phyloP scores from a whole-genome alignment of 1,140 invertebrate species.

The Hormaphis cornu region DNA sequence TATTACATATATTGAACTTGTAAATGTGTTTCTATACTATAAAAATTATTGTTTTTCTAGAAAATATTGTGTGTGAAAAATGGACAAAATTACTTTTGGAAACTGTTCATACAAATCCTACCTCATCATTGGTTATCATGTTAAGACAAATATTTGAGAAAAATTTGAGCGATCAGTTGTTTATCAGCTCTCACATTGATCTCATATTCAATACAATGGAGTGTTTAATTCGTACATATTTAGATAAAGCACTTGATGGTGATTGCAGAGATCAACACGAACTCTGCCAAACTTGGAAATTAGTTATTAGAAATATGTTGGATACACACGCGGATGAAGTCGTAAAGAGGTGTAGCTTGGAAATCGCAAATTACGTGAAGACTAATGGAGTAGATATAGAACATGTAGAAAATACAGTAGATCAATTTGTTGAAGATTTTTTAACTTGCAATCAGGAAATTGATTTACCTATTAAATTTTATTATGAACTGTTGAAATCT shows the following conservation, averaged over 20 bases:
- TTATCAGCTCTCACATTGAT: neutral
- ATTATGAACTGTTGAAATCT: neutral
- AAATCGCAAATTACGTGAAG: neutral
- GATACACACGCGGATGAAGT: neutral
- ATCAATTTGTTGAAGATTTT: slow-evolving; percentile 21
- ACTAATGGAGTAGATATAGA: neutral
- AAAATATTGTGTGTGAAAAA: neutral
- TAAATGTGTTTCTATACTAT: neutral
- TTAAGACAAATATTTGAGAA: slow-evolving; percentile 27
- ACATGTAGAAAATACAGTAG: slow-evolving; percentile 21
- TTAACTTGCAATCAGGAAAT: neutral
- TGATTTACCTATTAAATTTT: neutral
- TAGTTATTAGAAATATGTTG: slow-evolving; percentile 7
- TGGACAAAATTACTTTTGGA: slow-evolving; percentile 21
- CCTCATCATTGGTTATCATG: neutral
- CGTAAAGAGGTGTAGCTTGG: neutral
- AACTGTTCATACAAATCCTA: slow-evolving; percentile 6
- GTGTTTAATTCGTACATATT: slow-evolving; percentile 7
- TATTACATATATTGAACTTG: neutral
- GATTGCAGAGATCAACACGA: slow-evolving; percentile 6
- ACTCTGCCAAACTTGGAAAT: slow-evolving; percentile 11
- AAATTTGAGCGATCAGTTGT: slow-evolving; percentile 5
- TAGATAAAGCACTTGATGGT: neutral
- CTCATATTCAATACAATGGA: slow-evolving; percentile 7
- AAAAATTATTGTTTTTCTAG: neutral